Base-by-base conservation (phyloP, 1,140 invertebrate species). In the Diploscapter pachys region DNA sequence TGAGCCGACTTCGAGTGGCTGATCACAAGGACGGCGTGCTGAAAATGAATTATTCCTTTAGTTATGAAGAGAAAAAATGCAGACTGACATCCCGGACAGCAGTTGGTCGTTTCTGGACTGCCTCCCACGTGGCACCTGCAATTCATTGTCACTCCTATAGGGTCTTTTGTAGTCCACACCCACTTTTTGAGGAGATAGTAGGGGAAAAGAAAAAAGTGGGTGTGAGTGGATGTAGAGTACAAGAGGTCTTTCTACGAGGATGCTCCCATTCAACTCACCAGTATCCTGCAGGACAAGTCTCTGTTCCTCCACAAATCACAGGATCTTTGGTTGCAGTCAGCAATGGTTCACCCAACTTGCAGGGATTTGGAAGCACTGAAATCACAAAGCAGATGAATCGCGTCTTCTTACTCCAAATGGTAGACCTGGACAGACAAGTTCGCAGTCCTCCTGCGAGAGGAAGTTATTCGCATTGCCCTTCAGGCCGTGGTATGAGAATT, bases 401-500 rank as follows among this genome's bases (percentile, higher is more conserved):
- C 2, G 5, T 6, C 11, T 48, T 53, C 9, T 68, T 5, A 13
- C 51, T 68, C 57, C 57, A 11, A 11, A 13, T 59, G 48, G 31
- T 4, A n/a, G 9, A 80, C 52, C 63, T n/a, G 63, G 78, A 62
- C 83, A 85, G n/a, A 81, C 79, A 13, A 82, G 71, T 73, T 84
- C 84, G 62, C 83, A 85, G 63, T 83, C 82, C 63, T 81, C 78
- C 48, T 70, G 13, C 9, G 81, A 72, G 31, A 83, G 63, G 79
- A 85, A 85, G 56, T 83, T 86, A 64, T 85, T 85, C 48, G 81
- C 81, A 75, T 85, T 85, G 51, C 83, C 83, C 52, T 76, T 76
- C 9, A 72, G 50, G 11, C 83, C 83, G 52, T 78, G 71, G 75
- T 85, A 85, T 4, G 75, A 63, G 68, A 86, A 85, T 13, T 80